Percentiles rank a stretch among this genome's conserved stretches.
Evolutionary conservation across 92 coral and sea anemone genomes (phyloP).

Genomic region (Phenganax marumi): DNA sequence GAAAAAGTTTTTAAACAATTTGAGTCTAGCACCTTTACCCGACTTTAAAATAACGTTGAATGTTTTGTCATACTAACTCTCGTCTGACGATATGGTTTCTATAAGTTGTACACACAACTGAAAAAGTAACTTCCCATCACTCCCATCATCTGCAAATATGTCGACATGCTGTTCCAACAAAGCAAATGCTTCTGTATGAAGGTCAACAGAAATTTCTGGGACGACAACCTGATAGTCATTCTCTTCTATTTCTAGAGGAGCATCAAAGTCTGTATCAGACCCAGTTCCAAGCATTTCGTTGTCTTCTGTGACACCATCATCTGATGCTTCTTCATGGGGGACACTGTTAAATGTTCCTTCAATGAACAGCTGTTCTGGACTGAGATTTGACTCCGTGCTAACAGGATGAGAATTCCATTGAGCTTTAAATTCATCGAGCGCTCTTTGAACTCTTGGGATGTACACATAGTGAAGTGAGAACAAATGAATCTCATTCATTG

Average conservation of each 20-base stretch:
- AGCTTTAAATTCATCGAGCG: conserved; percentile 1
- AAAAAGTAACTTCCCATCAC: too few relatives aligned
- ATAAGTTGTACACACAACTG: too few relatives aligned
- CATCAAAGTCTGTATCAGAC: conserved; percentile 2
- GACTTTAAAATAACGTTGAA: not conserved
- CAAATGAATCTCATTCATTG: not conserved
- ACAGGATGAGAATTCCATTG: conserved; percentile 22
- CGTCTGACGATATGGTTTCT: not conserved
- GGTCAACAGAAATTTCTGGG: not conserved
- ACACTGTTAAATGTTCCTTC: not conserved
- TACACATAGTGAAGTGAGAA: conserved; percentile 3
- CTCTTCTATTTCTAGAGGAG: conserved; percentile 16
- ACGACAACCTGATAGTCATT: not conserved
- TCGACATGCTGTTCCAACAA: too few relatives aligned
- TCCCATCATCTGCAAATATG: too few relatives aligned
- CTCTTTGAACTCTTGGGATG: not conserved
- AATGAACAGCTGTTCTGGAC: conserved; percentile 22
- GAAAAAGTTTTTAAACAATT: too few relatives aligned
- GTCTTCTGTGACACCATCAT: not conserved
- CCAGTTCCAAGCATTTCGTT: conserved; percentile 23
- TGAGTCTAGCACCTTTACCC: too few relatives aligned
- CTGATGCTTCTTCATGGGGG: not conserved
- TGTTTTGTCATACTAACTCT: not conserved
- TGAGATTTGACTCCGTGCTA: conserved; percentile 1
- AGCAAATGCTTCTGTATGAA: too few relatives aligned